A percentile compares a stretch with the other conserved stretches of the same genome.
Conservation (phyloP, 2,113 vertebrate genomes). For the Tetrao urogallus region DNA sequence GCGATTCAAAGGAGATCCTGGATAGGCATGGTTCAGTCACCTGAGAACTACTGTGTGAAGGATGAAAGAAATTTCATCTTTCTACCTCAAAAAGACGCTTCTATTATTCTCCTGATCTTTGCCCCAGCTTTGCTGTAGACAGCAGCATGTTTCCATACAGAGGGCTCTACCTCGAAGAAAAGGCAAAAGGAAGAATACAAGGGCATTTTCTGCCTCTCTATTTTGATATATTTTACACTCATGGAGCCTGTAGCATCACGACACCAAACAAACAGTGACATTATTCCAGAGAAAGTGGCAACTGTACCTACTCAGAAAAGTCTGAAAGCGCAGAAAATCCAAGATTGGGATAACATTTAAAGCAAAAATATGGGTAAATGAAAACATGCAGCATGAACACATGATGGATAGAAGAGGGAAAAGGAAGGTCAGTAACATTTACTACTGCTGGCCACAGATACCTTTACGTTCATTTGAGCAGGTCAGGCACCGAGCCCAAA, state of each 20-base stretch:
- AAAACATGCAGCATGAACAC: background rate
- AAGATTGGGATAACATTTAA: fast-evolving
- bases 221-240: background rate
- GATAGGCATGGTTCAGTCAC: background rate
- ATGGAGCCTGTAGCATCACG: fast-evolving
- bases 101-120: background rate
- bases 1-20: background rate
- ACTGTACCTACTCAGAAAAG: background rate
- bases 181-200: background rate
- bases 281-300: background rate
- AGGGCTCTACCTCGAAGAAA: background rate
- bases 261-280: background rate
- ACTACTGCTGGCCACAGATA: background rate
- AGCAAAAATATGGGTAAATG: fast-evolving
- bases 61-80: background rate
- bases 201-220: background rate
- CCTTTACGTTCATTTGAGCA: background rate
- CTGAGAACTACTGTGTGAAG: background rate
- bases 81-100: background rate
- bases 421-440: background rate
- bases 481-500: background rate
- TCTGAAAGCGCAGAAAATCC: background rate
- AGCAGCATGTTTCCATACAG: background rate
- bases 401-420: background rate
- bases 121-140: background rate